phyloP scores from a whole-genome alignment of 2,113 vertebrate genomes.

The Phrynocephalus versicolor region DNA sequence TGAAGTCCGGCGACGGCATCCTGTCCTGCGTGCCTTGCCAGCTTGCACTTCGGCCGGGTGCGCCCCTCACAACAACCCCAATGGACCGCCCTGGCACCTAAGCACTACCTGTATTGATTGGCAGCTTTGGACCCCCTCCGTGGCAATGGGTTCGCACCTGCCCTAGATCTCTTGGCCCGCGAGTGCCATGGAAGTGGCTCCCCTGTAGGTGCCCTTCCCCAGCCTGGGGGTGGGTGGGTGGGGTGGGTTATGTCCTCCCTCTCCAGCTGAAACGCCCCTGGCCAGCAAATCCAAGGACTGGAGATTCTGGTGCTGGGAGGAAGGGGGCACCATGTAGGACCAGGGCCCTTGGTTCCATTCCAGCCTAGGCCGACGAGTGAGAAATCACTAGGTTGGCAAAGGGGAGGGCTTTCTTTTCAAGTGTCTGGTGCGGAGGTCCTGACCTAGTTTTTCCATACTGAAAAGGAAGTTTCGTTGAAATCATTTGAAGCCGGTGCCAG shows the following conservation, averaged over 20 bases:
- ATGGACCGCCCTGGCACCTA: background rate
- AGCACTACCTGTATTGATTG: background rate
- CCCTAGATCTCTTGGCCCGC: background rate
- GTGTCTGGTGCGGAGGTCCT: accelerated
- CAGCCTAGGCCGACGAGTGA: too few species aligned
- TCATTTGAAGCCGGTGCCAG: background rate
- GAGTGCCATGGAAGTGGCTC: background rate
- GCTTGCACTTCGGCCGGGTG: too few species aligned
- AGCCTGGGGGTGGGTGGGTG: too few species aligned
- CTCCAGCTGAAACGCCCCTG: too few species aligned
- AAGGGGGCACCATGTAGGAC: background rate
- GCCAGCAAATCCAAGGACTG: too few species aligned
- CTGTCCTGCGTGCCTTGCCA: too few species aligned
- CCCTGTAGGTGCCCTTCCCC: background rate
- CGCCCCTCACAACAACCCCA: background rate
- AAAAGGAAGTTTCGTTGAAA: background rate
- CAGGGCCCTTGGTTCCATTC: background rate
- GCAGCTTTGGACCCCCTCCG: background rate
- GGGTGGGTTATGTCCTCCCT: too few species aligned
- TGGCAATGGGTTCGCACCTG: background rate
- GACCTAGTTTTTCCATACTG: background rate
- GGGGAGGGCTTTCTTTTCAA: background rate
- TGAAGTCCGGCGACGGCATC: too few species aligned
- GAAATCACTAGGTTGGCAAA: background rate
- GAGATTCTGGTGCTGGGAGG: background rate